Base-by-base conservation (phyloP, 2,888 invertebrate genomes). In the Oligia fasciuncula region DNA sequence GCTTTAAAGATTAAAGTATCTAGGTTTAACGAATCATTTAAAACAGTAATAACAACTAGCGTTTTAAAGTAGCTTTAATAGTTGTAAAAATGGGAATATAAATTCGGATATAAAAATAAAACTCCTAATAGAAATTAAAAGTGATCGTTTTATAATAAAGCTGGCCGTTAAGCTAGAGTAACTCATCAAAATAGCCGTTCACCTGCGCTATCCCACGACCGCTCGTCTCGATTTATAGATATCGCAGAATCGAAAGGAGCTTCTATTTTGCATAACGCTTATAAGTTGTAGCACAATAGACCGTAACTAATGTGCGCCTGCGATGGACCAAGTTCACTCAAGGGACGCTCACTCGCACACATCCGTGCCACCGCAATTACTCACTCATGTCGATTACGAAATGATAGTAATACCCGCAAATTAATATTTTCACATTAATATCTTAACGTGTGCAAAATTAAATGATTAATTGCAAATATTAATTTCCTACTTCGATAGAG, bases 221-320 rank as follows among this genome's bases (percentile, higher is more conserved):
- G 92, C 91, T 94, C 93, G 92, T 94, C 93, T 94, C 94, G 92
- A 95, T 95, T 94, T 95, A 95, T 95, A 95, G 94, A 95, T 95
- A 95, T 95, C 94, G 92, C 91, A 93, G 92, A 95, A 95, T 94
- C 93, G 96, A 96, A 95, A 95, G 95, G 95, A 93, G 94, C 94
- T 93, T 95, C 93, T 94, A 95, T 93, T 96, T 96, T 96, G 95
- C 96, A 96, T 96, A 96, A 95, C 93, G 93, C 90, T 94, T 93
- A 93, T 95, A 94, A 93, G 92, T 93, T 94, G 92, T 92, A 93
- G 91, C 93, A 94, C 93, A 95, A 94, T 94, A 93, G 92, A 91
- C 92, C 89, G 87, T 93, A 93, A 93, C 91, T 85, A 85, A 92
- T 92, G 93, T 92, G 88, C 88, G 90, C 87, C 85, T 79, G 83